phyloP scores from a whole-genome alignment of 2,888 invertebrate species.

The Caenorhabditis wallacei region DNA sequence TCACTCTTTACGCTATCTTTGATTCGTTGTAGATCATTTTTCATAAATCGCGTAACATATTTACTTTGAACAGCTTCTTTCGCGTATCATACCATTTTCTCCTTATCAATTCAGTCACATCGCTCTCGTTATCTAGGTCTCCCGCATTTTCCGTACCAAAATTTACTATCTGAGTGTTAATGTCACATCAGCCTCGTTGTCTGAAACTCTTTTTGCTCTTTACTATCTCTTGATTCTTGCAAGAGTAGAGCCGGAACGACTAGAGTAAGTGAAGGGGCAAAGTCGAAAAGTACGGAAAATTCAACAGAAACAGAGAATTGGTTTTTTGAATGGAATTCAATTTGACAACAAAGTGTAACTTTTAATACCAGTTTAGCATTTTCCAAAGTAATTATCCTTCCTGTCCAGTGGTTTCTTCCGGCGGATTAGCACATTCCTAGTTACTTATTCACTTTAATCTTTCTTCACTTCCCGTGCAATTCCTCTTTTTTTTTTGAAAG shows the following conservation, averaged over 20 bases:
- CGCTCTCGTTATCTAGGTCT: constrained; percentile 48
- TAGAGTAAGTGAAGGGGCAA: constrained; percentile 24
- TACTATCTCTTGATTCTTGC: constrained; percentile 5
- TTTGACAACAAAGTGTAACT: not conserved
- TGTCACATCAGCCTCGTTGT: constrained; percentile 52
- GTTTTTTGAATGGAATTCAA: constrained; percentile 1
- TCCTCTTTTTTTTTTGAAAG: not conserved
- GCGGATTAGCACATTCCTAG: not conserved
- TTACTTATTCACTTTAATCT: not conserved
- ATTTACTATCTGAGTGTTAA: constrained; percentile 1
- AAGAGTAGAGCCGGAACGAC: constrained; percentile 49
- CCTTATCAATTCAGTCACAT: constrained; percentile 50
- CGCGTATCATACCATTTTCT: constrained; percentile 30
- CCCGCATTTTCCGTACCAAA: constrained; percentile 2
- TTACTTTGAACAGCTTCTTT: constrained; percentile 33
- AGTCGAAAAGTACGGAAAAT: constrained; percentile 36
- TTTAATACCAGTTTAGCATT: too few species aligned
- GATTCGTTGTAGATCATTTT: constrained; percentile 17
- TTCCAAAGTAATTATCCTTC: too few species aligned
- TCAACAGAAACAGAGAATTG: not conserved
- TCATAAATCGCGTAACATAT: constrained; percentile 40
- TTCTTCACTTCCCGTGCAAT: not conserved
- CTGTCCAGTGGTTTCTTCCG: not conserved
- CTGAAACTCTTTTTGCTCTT: constrained; percentile 10
- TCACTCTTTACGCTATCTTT: not conserved